Percentiles rank a stretch among this genome's conserved stretches.
Evolutionary conservation across 2,888 invertebrate species (phyloP).

Genomic region (Orthosia cruda): DNA sequence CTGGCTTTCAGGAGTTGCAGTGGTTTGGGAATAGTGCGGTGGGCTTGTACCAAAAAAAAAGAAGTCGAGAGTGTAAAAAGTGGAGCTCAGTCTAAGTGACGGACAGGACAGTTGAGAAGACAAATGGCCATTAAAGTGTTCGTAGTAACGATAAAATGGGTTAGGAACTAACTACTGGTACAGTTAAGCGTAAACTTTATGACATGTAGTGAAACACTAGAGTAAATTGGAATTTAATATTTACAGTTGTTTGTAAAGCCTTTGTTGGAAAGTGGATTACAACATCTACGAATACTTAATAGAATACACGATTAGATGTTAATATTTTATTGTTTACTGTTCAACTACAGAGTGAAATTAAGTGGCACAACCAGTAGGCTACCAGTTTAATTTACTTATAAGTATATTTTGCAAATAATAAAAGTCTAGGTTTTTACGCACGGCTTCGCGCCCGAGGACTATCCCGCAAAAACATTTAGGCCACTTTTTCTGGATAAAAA

Average conservation of each 20-base stretch:
- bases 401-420: too few species aligned
- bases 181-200: constrained; percentile 48
- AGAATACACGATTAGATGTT: constrained; percentile 20
- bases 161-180: constrained; percentile 21
- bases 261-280: constrained; percentile 23
- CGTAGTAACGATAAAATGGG: constrained; percentile 52
- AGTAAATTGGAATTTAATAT: constrained; percentile 57
- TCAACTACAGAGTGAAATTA: neutral
- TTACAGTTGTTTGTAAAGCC: constrained; percentile 44
- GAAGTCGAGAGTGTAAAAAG: constrained; percentile 72
- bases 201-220: constrained; percentile 38
- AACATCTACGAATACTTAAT: constrained; percentile 26
- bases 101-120: constrained; percentile 80
- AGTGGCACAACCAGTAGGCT: too few species aligned
- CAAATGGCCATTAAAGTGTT: constrained; percentile 77
- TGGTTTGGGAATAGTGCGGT: too few species aligned
- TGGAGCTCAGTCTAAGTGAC: constrained; percentile 74
- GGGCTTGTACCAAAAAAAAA: too few species aligned
- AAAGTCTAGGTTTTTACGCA: too few species aligned
- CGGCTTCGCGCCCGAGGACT: too few species aligned
- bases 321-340: constrained; percentile 27
- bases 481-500: too few species aligned
- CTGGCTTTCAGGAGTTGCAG: too few species aligned
- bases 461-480: too few species aligned
- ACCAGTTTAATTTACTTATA: too few species aligned